Conservation (phyloP, 1,140 invertebrate genomes). For the Thaumetopoea pityocampa region DNA sequence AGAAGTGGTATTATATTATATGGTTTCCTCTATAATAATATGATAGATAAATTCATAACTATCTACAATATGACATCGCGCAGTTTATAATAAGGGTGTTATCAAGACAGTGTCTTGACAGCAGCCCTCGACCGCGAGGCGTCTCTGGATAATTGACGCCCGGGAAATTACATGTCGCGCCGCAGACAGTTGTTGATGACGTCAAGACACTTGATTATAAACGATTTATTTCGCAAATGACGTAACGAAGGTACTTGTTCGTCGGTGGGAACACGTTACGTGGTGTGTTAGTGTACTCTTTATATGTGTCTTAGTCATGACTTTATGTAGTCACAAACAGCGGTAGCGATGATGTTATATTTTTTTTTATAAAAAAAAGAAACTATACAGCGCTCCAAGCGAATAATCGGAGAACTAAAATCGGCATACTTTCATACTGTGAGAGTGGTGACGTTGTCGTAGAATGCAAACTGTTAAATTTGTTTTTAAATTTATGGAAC, state of each 20-base stretch:
- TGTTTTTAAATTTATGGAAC: no score
- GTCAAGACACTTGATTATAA: conserved; percentile 73
- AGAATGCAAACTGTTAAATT: no score
- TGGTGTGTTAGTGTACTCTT: conserved; percentile 11
- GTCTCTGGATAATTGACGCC: conserved; percentile 67
- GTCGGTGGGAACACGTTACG: conserved; percentile 10
- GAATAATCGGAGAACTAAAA: no score
- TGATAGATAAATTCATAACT: conserved; percentile 5
- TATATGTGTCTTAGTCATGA: neutral
- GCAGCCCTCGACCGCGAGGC: conserved; percentile 50
- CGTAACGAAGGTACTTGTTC: conserved; percentile 15
- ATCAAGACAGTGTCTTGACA: conserved; percentile 56
- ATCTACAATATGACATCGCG: conserved; percentile 6
- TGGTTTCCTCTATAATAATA: no score
- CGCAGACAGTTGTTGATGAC: conserved; percentile 72
- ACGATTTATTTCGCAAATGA: conserved; percentile 67
- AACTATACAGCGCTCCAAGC: no score
- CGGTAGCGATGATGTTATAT: no score
- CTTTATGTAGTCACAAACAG: conserved; percentile 1
- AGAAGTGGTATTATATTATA: no score
- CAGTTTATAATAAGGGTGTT: conserved; percentile 43
- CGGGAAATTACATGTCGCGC: conserved; percentile 72
- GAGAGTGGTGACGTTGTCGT: no score
- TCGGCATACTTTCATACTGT: no score
- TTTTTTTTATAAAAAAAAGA: no score